These are phyloP conservation scores for Eidolon helvum DNA, from an alignment of 2,113 vertebrate species.

Conservation along the genomic window DNA sequence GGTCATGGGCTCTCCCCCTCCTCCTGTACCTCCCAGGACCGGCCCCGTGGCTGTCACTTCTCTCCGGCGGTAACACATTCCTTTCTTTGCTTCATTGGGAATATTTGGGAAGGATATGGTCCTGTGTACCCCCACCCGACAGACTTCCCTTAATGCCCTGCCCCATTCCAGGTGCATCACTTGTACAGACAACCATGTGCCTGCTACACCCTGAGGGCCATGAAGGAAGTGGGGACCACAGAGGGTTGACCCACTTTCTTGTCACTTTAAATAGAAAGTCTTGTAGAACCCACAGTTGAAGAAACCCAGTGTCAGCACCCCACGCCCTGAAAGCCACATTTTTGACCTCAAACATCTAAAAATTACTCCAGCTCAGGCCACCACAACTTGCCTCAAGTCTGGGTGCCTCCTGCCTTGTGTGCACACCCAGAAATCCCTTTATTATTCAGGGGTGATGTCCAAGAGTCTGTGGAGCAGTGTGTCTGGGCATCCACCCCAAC, in stretches of 20 bases:
- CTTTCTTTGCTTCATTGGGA: constrained; percentile 25
- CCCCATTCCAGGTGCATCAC: not conserved
- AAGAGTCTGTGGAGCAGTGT: not conserved
- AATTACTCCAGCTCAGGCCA: not conserved
- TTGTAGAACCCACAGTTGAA: not conserved
- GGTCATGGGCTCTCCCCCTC: constrained; percentile 94
- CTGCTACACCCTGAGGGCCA: rapidly evolving
- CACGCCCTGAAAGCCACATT: not conserved
- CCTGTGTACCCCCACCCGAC: not conserved
- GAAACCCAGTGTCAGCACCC: not conserved
- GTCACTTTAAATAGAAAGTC: not conserved
- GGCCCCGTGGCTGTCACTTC: constrained; percentile 91
- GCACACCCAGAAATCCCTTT: not conserved
- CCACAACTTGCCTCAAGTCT: not conserved
- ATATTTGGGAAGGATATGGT: not conserved
- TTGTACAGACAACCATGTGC: not conserved
- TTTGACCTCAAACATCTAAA: not conserved
- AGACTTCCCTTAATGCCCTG: not conserved
- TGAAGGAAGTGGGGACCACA: not conserved
- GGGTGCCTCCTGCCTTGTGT: not conserved
- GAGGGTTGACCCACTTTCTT: not conserved
- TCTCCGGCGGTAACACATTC: constrained; percentile 86
- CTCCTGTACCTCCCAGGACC: constrained; percentile 94
- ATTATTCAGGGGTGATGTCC: not conserved
- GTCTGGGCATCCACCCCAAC: not conserved